A percentile compares a stretch with the other conserved stretches of the same genome.
phyloP scores from a whole-genome alignment of 1,140 invertebrate genomes.

The Bombyx mori region ASM3026992v2 NC_085119.1:12794501-12795000 shows the following conservation, averaged over 20 bases:
- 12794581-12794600: no score
- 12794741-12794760: neutral
- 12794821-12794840: slow-evolving; percentile 59
- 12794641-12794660: neutral
- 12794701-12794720: no score
- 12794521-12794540: no score
- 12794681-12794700: neutral
- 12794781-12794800: slow-evolving; percentile 25
- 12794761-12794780: slow-evolving; percentile 15
- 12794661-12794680: neutral
- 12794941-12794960: no score
- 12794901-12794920: slow-evolving; percentile 59
- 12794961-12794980: slow-evolving; percentile 29
- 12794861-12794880: slow-evolving; percentile 31
- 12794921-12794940: slow-evolving; percentile 39
- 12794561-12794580: no score
- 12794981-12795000: no score
- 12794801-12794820: slow-evolving; percentile 31
- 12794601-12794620: no score
- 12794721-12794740: no score
- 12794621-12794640: no score
- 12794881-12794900: slow-evolving; percentile 37
- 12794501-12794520: no score
- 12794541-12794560: no score
- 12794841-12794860: slow-evolving; percentile 50